Evolutionary conservation across 2,113 vertebrate genomes (phyloP).

Genomic region (Ailurus styani): DNA sequence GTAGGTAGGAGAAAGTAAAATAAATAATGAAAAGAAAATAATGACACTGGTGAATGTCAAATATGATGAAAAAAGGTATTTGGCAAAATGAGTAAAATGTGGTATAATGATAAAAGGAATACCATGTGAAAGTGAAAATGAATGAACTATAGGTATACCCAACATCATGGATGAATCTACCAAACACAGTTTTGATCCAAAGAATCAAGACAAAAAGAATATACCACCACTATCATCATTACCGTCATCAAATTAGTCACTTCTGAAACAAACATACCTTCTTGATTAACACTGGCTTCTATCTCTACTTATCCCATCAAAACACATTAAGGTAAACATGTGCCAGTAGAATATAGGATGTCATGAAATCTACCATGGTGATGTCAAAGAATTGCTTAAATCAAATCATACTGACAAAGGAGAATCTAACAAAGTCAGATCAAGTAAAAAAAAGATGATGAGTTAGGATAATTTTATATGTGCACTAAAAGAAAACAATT

Average conservation of each 20-base stretch:
- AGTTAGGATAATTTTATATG: background rate
- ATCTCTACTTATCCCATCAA: background rate
- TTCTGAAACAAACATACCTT: background rate
- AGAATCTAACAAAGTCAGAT: background rate
- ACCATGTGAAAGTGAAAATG: background rate
- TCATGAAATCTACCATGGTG: background rate
- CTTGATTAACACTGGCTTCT: background rate
- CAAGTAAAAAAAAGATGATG: background rate
- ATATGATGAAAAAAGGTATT: background rate
- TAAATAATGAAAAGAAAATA: background rate
- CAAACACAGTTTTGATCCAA: background rate
- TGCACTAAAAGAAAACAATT: background rate
- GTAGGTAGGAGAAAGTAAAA: background rate
- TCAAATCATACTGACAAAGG: background rate
- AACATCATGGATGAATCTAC: background rate
- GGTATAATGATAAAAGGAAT: background rate
- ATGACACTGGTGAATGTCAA: background rate
- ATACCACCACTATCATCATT: background rate
- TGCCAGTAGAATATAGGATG: background rate
- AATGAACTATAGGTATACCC: background rate
- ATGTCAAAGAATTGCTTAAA: background rate
- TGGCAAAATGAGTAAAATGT: background rate
- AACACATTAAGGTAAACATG: background rate
- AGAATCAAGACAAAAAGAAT: slow-evolving; percentile 14
- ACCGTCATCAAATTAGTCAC: background rate